These are phyloP conservation scores for Ispidina picta DNA, from an alignment of 2,797 vertebrate genomes.

Conservation along the genomic window DNA sequence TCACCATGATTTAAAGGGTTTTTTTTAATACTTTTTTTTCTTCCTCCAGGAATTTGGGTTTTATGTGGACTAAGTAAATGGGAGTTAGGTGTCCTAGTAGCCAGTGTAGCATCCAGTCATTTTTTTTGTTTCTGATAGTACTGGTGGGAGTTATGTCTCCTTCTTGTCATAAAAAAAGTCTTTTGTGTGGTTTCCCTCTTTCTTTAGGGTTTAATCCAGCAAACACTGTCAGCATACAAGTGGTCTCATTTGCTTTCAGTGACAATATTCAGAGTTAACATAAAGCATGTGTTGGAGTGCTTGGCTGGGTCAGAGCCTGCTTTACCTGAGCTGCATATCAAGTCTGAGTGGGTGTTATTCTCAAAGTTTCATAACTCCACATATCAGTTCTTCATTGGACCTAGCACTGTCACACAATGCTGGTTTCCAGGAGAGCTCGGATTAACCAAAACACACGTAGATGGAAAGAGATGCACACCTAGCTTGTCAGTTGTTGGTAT, in stretches of 20 bases:
- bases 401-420: neutral
- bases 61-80: neutral
- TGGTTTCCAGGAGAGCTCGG: neutral
- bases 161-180: conserved; percentile 28
- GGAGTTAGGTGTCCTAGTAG: neutral
- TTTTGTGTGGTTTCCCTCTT: neutral
- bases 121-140: neutral
- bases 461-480: neutral
- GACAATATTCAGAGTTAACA: conserved; percentile 47
- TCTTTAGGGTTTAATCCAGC: conserved; percentile 33
- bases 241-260: conserved; percentile 58
- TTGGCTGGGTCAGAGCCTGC: conserved; percentile 28
- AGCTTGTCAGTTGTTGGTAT: neutral
- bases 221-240: conserved; percentile 42
- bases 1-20: neutral
- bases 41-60: neutral
- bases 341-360: neutral
- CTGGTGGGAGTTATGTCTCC: neutral
- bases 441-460: neutral
- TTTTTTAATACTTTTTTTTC: no score
- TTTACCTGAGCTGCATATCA: conserved; percentile 19
- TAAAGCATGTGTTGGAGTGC: conserved; percentile 47
- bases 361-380: neutral
- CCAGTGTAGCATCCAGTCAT: neutral
- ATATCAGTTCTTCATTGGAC: neutral